These are phyloP conservation scores for Labia minor DNA, from an alignment of 2,888 invertebrate genomes.

Conservation along the genomic window DNA sequence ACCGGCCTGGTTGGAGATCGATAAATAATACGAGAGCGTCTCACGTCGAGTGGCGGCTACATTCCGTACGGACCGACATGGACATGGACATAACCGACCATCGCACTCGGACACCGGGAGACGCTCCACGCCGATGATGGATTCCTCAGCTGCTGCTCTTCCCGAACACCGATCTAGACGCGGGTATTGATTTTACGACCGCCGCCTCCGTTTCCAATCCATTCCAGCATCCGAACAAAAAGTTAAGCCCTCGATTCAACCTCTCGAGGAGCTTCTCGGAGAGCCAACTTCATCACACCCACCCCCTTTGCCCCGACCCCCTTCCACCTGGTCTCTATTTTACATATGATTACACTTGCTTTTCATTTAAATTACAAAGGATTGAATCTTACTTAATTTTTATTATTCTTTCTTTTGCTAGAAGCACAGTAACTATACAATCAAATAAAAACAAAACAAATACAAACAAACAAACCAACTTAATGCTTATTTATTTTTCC, in stretches of 20 bases:
- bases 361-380: too few relatives aligned
- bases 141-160: neutral
- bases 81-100: neutral
- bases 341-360: too few relatives aligned
- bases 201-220: conserved; percentile 1
- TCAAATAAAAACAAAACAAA: too few relatives aligned
- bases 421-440: too few relatives aligned
- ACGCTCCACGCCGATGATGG: neutral
- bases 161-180: neutral
- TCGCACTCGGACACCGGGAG: too few relatives aligned
- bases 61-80: neutral
- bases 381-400: too few relatives aligned
- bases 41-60: neutral
- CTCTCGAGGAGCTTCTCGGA: too few relatives aligned
- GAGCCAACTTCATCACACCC: neutral
- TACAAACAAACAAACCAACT: too few relatives aligned
- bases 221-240: neutral
- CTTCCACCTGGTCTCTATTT: too few relatives aligned
- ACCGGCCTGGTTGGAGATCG: neutral
- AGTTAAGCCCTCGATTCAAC: neutral
- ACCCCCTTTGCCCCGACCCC: too few relatives aligned
- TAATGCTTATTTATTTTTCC: too few relatives aligned
- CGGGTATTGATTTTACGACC: conserved; percentile 2
- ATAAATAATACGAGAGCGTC: neutral
- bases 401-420: too few relatives aligned